These are phyloP conservation scores for Drosophila merina DNA, from an alignment of 2,888 invertebrate genomes.

Conservation along the genomic window DNA sequence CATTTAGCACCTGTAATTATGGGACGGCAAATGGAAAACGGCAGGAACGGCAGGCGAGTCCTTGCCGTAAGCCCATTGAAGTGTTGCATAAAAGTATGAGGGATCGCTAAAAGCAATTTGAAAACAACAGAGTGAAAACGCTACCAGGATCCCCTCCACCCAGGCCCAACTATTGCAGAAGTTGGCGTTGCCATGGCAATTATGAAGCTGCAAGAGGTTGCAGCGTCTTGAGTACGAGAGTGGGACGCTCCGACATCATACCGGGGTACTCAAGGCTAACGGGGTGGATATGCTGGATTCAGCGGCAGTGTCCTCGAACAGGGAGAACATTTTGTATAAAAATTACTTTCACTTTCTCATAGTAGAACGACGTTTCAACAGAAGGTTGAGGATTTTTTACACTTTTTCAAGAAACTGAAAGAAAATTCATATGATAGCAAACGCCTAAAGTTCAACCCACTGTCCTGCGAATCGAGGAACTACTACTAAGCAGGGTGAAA, in stretches of 20 bases:
- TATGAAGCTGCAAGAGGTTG: conserved; percentile 52
- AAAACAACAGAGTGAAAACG: conserved; percentile 57
- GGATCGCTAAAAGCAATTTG: conserved; percentile 72
- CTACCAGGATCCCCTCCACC: conserved; percentile 17
- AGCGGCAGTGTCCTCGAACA: not conserved
- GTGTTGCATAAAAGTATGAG: conserved; percentile 33
- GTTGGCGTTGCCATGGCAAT: conserved; percentile 63
- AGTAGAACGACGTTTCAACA: not conserved
- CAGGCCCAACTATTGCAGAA: conserved; percentile 7
- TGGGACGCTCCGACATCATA: conserved; percentile 35
- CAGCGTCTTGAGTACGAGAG: conserved; percentile 51
- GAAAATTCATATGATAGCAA: no score
- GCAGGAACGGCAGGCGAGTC: not conserved
- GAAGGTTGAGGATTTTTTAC: not conserved
- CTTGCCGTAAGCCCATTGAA: conserved; percentile 27
- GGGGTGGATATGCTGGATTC: not conserved
- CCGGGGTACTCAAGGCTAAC: conserved; percentile 22
- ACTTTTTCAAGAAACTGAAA: no score
- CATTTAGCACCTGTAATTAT: conserved; percentile 39
- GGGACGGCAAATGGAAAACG: conserved; percentile 12
- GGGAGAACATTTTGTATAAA: not conserved
- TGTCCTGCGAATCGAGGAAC: not conserved
- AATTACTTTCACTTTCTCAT: not conserved
- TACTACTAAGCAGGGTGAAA: not conserved
- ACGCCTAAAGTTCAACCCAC: not conserved